Evolutionary conservation across 2,797 vertebrate genomes (phyloP), one percentile per base, ranked within the genome.

Genomic region (Ceyx erithaca): DNA sequence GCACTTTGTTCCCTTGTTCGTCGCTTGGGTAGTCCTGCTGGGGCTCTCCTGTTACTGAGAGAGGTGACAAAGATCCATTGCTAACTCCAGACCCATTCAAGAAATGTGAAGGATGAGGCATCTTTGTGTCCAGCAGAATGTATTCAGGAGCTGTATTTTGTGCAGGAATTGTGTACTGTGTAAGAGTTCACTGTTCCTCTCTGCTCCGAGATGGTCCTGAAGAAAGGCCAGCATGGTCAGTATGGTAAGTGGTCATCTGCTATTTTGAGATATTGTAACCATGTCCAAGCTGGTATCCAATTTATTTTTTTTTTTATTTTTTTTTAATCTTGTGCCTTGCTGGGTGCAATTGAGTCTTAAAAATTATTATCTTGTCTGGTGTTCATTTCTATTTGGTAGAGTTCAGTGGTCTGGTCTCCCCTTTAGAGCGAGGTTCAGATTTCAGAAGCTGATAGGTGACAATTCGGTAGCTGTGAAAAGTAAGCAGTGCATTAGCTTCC

Each of bases 191-290:
- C 16, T 57, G 93, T 97, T 96, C 84, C 88, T 95, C 94, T 96
- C 93, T 98, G 96, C 96, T 98, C 96, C 96, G 82, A 91, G 96
- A 97, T 96, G 93, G 92, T 97, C 97, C 96, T 92, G 93, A 97
- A 94, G 96, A 97, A 95, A 96, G 97, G 97, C 97, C 98, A 99
- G 98, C 99, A 99, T 99, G 98, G 97, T 99, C 95, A 95, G 92
- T 89, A 75, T 77, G 68, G 84, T 92, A 81, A 97, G 85, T 95
- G 93, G 85, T 97, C 96, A 96, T 97, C 91, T 95, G 96, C 81
- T 97, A 68, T 93, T 96, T 92, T 82, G 90, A 96, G 94, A 81
- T 79, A 54, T 62, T 87, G 69, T 73, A 77, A 78, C 89, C 76
- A 49, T 93, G 73, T 92, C 94, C 5, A 0, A 91, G 40, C 46